Conservation (phyloP, 2,113 vertebrate genomes). For the Noctilio leporinus region DNA sequence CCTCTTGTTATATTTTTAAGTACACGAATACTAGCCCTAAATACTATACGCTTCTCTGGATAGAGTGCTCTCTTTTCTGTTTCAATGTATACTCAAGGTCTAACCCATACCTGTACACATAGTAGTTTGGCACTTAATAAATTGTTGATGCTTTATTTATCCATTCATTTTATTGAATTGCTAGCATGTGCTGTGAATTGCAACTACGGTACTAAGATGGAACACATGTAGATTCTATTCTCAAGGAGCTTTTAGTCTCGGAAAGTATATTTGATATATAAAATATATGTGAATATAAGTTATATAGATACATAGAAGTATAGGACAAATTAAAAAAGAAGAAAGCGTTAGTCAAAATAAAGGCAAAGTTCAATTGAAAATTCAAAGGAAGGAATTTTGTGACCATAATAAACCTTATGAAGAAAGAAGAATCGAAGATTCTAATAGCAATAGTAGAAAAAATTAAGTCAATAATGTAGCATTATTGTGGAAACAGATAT, state of each 20-base stretch:
- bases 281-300: not conserved
- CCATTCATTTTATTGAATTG: not conserved
- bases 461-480: not conserved
- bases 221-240: not conserved
- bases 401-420: not conserved
- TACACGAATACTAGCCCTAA: not conserved
- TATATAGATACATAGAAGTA: not conserved
- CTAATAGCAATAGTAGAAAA: not conserved
- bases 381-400: not conserved
- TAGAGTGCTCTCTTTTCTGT: not conserved
- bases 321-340: not conserved
- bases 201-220: not conserved
- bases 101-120: not conserved
- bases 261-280: not conserved
- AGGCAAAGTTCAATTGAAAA: not conserved
- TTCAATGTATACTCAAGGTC: not conserved
- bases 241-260: not conserved
- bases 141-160: not conserved
- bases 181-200: not conserved
- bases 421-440: not conserved
- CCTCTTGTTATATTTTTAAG: not conserved
- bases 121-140: not conserved
- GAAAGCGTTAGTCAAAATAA: not conserved
- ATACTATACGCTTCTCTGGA: not conserved
- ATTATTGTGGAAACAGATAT: not conserved